phyloP scores from a whole-genome alignment of 2,888 invertebrate genomes.

The Drosophila austrosaltans region DNA sequence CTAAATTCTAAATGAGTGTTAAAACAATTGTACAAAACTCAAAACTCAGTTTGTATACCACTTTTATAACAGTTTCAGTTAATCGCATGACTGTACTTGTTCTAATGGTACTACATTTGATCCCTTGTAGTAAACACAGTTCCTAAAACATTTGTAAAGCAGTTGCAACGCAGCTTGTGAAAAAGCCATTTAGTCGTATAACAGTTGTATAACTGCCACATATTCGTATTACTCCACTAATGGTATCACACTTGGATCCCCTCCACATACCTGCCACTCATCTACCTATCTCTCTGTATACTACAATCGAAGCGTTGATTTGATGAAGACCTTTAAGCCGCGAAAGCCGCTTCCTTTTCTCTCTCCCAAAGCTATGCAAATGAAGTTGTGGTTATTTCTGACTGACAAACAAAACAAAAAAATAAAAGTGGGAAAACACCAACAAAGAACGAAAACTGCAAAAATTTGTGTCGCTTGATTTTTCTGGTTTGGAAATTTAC shows the following conservation, averaged over 20 bases:
- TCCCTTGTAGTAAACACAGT: no score
- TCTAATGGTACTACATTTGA: no score
- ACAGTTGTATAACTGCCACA: background rate
- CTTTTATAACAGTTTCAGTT: no score
- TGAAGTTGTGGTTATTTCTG: conserved; percentile 13
- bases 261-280: background rate
- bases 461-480: conserved; percentile 39
- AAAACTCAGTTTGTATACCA: no score
- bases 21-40: no score
- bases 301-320: background rate
- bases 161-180: no score
- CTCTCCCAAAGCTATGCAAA: conserved; percentile 11
- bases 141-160: no score
- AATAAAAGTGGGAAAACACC: background rate
- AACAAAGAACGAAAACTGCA: conserved; percentile 26
- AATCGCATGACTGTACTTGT: no score
- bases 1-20: no score
- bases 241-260: background rate
- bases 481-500: conserved; percentile 27
- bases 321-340: conserved; percentile 3
- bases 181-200: background rate
- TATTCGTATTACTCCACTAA: background rate
- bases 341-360: background rate
- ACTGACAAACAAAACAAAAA: background rate
- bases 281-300: background rate